phyloP scores from a whole-genome alignment of 2,797 vertebrate genomes.

The Neostethus bicornis region DNA sequence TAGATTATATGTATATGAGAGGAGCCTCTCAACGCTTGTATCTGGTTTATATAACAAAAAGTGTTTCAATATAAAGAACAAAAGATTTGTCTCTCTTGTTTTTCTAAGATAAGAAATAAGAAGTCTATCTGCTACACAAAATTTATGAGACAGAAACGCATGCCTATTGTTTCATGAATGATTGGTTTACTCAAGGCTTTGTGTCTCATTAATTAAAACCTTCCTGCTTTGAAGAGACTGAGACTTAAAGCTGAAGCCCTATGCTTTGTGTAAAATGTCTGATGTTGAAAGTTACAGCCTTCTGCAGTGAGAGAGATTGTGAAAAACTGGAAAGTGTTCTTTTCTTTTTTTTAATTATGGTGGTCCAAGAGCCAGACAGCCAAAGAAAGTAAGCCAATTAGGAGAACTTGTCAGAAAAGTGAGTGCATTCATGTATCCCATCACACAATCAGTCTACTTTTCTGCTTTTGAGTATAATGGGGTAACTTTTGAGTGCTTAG shows the following conservation, averaged over 20 bases:
- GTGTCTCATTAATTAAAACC: slow-evolving; percentile 69
- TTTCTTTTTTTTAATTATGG: slow-evolving; percentile 39
- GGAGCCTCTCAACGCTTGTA: slow-evolving; percentile 11
- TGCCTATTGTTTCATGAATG: slow-evolving; percentile 42
- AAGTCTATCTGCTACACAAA: slow-evolving; percentile 6
- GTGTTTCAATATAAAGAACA: neutral
- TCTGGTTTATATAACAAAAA: slow-evolving; percentile 23
- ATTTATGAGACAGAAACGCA: slow-evolving; percentile 16
- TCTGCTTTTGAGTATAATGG: slow-evolving; percentile 15
- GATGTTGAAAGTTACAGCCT: slow-evolving; percentile 36
- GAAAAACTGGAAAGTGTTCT: slow-evolving; percentile 32
- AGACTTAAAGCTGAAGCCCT: slow-evolving; percentile 29
- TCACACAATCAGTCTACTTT: neutral
- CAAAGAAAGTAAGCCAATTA: slow-evolving; percentile 46
- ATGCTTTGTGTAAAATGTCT: slow-evolving; percentile 33
- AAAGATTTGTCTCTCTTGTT: slow-evolving; percentile 1
- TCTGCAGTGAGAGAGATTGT: slow-evolving; percentile 24
- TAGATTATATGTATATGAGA: neutral
- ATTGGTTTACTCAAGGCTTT: slow-evolving; percentile 55
- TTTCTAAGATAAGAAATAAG: slow-evolving; percentile 5
- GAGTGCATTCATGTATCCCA: neutral
- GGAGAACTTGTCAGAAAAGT: slow-evolving; percentile 2
- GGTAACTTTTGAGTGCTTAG: slow-evolving; percentile 3
- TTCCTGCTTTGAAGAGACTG: slow-evolving; percentile 36
- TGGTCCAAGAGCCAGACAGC: slow-evolving; percentile 41